A percentile compares a stretch with the other conserved stretches of the same genome.
Evolutionary conservation across 2,888 invertebrate genomes (phyloP).

Genomic region (Pediacus dermestoides): DNA sequence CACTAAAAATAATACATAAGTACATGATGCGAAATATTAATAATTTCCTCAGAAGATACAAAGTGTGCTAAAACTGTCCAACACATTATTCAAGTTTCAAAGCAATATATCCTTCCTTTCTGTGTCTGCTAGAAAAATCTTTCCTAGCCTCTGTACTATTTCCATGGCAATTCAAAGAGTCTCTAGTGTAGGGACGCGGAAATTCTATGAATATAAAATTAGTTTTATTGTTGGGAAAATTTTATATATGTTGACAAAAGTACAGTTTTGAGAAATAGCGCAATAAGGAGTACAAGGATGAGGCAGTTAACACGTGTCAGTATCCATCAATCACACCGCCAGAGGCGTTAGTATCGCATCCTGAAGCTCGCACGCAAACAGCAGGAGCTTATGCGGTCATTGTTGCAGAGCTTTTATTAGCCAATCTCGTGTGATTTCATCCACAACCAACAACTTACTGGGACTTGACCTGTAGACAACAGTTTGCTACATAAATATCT

Average conservation of each 20-base stretch:
- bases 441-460: slow-evolving; percentile 13
- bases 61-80: too few species aligned
- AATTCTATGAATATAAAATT: slow-evolving; percentile 5
- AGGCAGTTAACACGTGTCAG: slow-evolving; percentile 40
- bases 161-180: too few species aligned
- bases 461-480: too few species aligned
- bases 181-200: too few species aligned
- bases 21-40: too few species aligned
- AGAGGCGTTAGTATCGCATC: slow-evolving; percentile 19
- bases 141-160: too few species aligned
- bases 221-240: background rate
- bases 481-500: too few species aligned
- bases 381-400: slow-evolving; percentile 23
- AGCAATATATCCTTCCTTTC: too few species aligned
- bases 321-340: slow-evolving; percentile 34
- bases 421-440: slow-evolving; percentile 19
- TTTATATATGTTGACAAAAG: slow-evolving; percentile 6
- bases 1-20: too few species aligned
- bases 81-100: too few species aligned
- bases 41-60: too few species aligned
- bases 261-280: slow-evolving; percentile 35
- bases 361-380: slow-evolving; percentile 26
- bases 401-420: slow-evolving; percentile 25
- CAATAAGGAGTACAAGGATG: slow-evolving; percentile 39
- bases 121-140: too few species aligned